A percentile compares a stretch with the other conserved stretches of the same genome.
These are phyloP conservation scores for Macropodus opercularis DNA, from an alignment of 2,797 vertebrate species.

Conservation along the genomic window DNA sequence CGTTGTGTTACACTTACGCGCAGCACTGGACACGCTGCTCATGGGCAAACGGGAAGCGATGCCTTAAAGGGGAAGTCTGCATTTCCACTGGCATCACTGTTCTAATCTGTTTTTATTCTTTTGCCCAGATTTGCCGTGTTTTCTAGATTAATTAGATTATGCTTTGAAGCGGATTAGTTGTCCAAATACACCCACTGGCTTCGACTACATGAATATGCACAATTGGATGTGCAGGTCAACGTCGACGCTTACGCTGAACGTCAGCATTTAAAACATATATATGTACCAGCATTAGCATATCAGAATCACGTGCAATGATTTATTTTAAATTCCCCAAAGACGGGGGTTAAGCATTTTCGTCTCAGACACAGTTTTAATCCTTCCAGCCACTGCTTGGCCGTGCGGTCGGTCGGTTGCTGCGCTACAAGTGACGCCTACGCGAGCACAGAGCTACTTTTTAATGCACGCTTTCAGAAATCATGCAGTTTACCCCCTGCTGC, in stretches of 20 bases:
- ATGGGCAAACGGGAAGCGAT: conserved; percentile 41
- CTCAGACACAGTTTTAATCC: conserved; percentile 28
- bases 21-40: neutral
- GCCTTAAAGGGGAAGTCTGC: conserved; percentile 20
- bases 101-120: conserved; percentile 1
- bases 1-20: conserved; percentile 8
- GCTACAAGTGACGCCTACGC: conserved; percentile 56
- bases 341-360: conserved; percentile 37
- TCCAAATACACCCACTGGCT: conserved; percentile 14
- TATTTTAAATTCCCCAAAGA: conserved; percentile 23
- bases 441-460: conserved; percentile 21
- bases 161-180: neutral
- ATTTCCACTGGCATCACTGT: conserved; percentile 25
- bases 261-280: neutral
- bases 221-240: conserved; percentile 9
- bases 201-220: neutral
- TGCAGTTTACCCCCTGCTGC: neutral
- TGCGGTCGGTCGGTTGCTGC: conserved; percentile 42
- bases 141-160: neutral
- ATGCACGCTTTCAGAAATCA: conserved; percentile 11
- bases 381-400: conserved; percentile 36
- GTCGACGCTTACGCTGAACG: neutral
- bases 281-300: conserved; percentile 3
- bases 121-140: neutral
- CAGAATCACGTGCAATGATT: conserved; percentile 20